Base-by-base conservation (phyloP, 2,797 vertebrate species). In the Esox lucius region DNA sequence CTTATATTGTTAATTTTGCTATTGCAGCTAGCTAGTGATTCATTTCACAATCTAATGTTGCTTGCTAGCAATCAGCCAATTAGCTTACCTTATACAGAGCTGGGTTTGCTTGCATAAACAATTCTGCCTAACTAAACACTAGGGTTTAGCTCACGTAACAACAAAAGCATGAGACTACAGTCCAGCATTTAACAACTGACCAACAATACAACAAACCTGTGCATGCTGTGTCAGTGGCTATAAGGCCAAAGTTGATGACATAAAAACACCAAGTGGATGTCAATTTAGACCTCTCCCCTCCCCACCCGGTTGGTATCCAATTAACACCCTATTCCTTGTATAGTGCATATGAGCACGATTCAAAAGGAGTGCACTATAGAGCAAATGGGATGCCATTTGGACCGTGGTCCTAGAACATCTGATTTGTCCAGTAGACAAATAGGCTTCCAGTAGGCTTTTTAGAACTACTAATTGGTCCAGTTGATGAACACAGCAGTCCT, bases 371-470 rank as follows among this genome's bases (percentile, higher is more conserved):
- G 17, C n/a, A 59, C 56, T 24, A 59, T 59, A 59, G 7, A 59
- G 56, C 5, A 22, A 59, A 22, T 8, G 17, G 6, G 0, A 22
- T 59, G 53, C n/a, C 56, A 59, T 59, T 53, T 59, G n/a, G 2
- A 28, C 42, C 5, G 28, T 31, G 70, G 51, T 61, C 51, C 53
- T 71, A 70, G 68, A 71, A 71, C 70, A 39, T 56, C 28, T 35
- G 70, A 28, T 71, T 33, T 28, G 70, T 71, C 19, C 46, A 35
- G 70, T 31, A 56, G 51, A 33, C 35, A 3, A 35, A 9, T 16
- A 28, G 7, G 17, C n/a, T n/a, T n/a, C n/a, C 33, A 39, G 35
- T 35, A 39, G 35, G 4, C 35, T 8, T 39, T 39, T 8, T 39
- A 39, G 35, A 39, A 39, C 35, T 39, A 39, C 35, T 39, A 35